Conservation (phyloP, 2,797 vertebrate genomes). For the Glyptemys insculpta region DNA sequence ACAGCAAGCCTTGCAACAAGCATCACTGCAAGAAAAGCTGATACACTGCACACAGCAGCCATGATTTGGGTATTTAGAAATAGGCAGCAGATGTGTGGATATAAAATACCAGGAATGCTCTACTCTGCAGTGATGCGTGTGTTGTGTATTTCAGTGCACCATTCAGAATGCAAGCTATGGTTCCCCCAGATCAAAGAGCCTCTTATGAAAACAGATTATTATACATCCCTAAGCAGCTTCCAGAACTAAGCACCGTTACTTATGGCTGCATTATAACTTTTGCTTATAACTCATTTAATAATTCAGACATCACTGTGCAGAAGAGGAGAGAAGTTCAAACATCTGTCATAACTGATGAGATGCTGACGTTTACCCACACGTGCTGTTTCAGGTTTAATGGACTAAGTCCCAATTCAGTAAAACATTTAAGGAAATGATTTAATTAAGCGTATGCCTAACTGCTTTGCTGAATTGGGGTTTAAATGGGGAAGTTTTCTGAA, state of each 20-base stretch:
- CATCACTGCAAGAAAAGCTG: not conserved
- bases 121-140: not conserved
- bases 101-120: not conserved
- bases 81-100: not conserved
- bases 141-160: not conserved
- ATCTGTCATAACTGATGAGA: not conserved
- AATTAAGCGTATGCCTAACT: not conserved
- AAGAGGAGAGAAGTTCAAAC: not conserved
- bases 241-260: not conserved
- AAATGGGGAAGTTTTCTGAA: not conserved
- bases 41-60: not conserved
- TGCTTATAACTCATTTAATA: not conserved
- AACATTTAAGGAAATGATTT: fast-evolving
- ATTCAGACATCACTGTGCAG: not conserved
- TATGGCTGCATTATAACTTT: not conserved
- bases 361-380: not conserved
- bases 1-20: not conserved
- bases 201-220: not conserved
- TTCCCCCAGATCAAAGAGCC: not conserved
- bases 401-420: not conserved
- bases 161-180: not conserved
- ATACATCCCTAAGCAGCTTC: not conserved
- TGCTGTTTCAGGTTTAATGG: not conserved
- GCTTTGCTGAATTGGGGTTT: not conserved
- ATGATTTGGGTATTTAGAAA: not conserved